Base-by-base conservation (phyloP, 2,113 vertebrate genomes). In the Podocnemis expansa region DNA sequence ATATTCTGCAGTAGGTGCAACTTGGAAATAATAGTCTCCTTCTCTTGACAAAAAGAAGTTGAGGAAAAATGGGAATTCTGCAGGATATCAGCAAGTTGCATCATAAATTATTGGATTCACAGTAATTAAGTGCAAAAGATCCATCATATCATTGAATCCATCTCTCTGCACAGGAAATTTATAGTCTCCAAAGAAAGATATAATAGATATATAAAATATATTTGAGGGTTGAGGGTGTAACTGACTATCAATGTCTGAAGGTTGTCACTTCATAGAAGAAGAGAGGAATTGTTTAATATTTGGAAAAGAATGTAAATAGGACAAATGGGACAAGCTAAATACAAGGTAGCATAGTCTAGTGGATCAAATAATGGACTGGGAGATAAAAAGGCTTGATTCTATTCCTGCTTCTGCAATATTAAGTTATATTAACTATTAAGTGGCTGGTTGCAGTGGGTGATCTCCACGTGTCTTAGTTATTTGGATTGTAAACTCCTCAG, bases 11-110 rank as follows among this genome's bases (percentile, higher is more conserved):
- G 27, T 43, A 38, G 24, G 3, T 75, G 11, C 22, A 43, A 22
- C 5, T 22, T 75, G 41, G 73, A 45, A 76, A 76, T 70, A 45
- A 76, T 25, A 76, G 2, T 45, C 73, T 76, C 14, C 41, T 8
- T 34, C 2, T 73, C 1, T 22, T 80, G 45, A 34, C 0, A 9
- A 8, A 27, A 84, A 84, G 14, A 75, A 73, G 49, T 6, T 78
- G 12, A 10, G 82, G 34, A 47, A n/a, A 10, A 19, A 8, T 45
- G 14, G 56, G 2, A 88, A 47, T 80, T 89, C n/a, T 11, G 45
- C 54, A 73, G 91, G 16, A 14, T 0, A 0, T 2, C 27, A 78
- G 7, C 1, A 52, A 78, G 55, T 1, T 9, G 1, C 9, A 34
- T 19, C 3, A 7, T 70, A 17, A 19, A 19, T 34, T 67, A 17